These are phyloP conservation scores for Tetramorium simillimum DNA, from an alignment of 1,140 invertebrate genomes.

Conservation along the genomic window DNA sequence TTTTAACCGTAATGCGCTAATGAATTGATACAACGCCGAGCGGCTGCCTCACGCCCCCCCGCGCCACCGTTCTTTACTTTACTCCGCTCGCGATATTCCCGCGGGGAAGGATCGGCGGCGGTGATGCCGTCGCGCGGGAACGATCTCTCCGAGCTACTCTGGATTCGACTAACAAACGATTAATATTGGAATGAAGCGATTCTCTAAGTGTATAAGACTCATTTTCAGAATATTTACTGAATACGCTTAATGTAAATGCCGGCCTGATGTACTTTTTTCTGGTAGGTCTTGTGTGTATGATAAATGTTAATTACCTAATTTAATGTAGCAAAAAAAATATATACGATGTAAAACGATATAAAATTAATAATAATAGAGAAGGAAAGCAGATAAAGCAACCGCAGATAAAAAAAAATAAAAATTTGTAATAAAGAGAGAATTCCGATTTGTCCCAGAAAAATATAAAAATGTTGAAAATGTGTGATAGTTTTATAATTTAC, in stretches of 20 bases:
- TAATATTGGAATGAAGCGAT: constrained; percentile 21
- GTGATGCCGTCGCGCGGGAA: constrained; percentile 26
- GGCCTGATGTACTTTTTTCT: constrained; percentile 4
- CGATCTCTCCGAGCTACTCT: constrained; percentile 18
- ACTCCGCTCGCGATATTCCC: constrained; percentile 38
- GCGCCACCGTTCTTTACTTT: constrained; percentile 14
- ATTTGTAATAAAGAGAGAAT: background rate
- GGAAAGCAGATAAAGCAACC: background rate
- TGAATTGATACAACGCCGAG: constrained; percentile 82
- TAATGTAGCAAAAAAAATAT: background rate
- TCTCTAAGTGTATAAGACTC: background rate
- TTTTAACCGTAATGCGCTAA: constrained; percentile 83
- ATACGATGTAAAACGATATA: background rate
- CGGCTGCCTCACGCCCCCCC: constrained; percentile 45
- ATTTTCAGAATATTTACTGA: background rate
- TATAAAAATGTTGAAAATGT: background rate
- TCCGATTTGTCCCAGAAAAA: background rate
- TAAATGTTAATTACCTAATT: constrained; percentile 31
- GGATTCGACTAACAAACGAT: constrained; percentile 23
- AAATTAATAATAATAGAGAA: background rate
- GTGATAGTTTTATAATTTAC: background rate
- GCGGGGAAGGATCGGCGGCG: constrained; percentile 5
- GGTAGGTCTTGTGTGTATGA: background rate
- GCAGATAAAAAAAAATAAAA: background rate
- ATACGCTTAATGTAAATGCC: background rate